Percentiles rank a stretch among this genome's conserved stretches.
These are phyloP conservation scores for Athrips mouffetella DNA, from an alignment of 2,888 invertebrate genomes.

Conservation along the genomic window DNA sequence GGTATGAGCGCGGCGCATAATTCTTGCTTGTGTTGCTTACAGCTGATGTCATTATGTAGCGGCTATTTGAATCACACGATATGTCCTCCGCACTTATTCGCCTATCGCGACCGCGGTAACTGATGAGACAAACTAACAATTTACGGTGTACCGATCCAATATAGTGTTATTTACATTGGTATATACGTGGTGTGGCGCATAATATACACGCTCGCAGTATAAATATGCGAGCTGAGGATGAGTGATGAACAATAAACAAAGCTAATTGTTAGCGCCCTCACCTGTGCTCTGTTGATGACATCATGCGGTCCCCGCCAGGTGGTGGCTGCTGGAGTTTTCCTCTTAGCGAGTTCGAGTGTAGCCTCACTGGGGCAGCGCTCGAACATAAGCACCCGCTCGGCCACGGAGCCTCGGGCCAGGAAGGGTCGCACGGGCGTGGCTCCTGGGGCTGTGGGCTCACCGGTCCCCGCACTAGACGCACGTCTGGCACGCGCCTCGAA, in stretches of 20 bases:
- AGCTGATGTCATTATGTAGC: constrained; percentile 42
- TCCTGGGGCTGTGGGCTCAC: constrained; percentile 53
- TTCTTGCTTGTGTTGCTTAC: not conserved
- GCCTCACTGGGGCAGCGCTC: constrained; percentile 92
- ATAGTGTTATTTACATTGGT: not conserved
- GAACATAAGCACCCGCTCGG: constrained; percentile 93
- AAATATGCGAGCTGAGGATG: not conserved
- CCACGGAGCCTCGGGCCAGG: constrained; percentile 92
- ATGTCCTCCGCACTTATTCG: constrained; percentile 2
- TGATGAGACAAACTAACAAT: constrained; percentile 31
- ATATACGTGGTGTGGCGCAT: too few species aligned
- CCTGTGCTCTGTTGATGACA: constrained; percentile 77
- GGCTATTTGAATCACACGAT: constrained; percentile 35
- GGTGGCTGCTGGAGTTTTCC: constrained; percentile 76
- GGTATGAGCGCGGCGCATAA: not conserved
- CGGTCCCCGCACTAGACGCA: constrained; percentile 65
- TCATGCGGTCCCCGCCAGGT: constrained; percentile 78
- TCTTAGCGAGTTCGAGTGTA: constrained; percentile 81
- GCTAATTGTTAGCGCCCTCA: too few species aligned
- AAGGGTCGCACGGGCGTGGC: constrained; percentile 86
- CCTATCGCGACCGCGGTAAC: constrained; percentile 18
- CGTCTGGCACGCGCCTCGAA: constrained; percentile 73
- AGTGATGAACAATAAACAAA: not conserved
- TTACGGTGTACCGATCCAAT: constrained; percentile 28
- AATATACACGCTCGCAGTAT: too few species aligned